Evolutionary conservation across 1,140 invertebrate genomes (phyloP).

Genomic region (Drosophila grimshawi): DNA sequence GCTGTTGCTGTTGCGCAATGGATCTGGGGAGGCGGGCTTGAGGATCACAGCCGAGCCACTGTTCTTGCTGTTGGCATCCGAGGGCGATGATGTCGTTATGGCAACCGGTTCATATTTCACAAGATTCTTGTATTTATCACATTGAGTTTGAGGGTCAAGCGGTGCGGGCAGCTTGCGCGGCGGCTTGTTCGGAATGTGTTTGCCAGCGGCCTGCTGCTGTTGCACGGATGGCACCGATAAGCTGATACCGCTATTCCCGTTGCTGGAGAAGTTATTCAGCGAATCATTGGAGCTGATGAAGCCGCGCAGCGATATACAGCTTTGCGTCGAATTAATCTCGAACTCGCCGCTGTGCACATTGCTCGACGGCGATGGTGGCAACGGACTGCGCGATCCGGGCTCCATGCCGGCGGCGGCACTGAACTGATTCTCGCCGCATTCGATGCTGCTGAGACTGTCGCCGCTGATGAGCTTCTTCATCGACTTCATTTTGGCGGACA

Average conservation of each 20-base stretch:
- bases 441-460: constrained; percentile 88
- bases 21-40: constrained; percentile 64
- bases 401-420: constrained; percentile 90
- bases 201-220: constrained; percentile 34
- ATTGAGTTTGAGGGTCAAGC: constrained; percentile 63
- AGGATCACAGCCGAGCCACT: constrained; percentile 70
- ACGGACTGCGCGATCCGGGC: constrained; percentile 90
- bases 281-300: constrained; percentile 80
- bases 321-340: constrained; percentile 73
- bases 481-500: constrained; percentile 92
- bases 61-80: constrained; percentile 58
- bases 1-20: constrained; percentile 1
- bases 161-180: constrained; percentile 69
- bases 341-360: constrained; percentile 80
- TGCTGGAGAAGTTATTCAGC: constrained; percentile 66
- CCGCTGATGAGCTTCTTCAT: constrained; percentile 92
- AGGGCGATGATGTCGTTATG: constrained; percentile 77
- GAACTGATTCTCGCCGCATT: constrained; percentile 90
- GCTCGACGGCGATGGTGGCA: constrained; percentile 88
- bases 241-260: constrained; percentile 34
- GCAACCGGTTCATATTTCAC: constrained; percentile 80
- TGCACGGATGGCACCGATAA: constrained; percentile 41
- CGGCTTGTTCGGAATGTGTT: constrained; percentile 81
- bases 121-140: constrained; percentile 79
- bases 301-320: constrained; percentile 68